Evolutionary conservation across 2,113 vertebrate species (phyloP), one percentile per base, ranked within the genome.

Genomic region (Clarias macrocephalus): DNA sequence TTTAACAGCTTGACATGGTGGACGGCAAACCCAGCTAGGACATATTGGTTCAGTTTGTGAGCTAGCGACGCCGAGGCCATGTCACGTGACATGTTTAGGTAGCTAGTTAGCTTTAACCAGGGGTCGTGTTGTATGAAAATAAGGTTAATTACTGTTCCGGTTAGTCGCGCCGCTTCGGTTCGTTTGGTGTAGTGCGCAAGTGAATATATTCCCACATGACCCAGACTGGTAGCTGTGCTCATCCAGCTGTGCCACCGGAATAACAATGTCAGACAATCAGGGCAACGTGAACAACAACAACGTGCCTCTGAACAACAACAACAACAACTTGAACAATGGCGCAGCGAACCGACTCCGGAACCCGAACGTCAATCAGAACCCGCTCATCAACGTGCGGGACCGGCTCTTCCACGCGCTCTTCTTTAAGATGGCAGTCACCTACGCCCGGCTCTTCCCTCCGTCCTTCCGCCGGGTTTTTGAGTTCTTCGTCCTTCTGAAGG

Each of bases 391-490:
- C 0, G 98, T 99, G 82, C 95, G 98, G 1, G 98, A 99, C 89
- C 96, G 98, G 57, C 97, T 99, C 25, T 99, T 99, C 93, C 98
- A 99, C 16, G 98, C 98, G 0, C 96, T 99, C 0, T 99, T 99
- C 93, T 99, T 99, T 95, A 99, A 99, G 95, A 99, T 99, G 97
- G 98, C 98, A 33, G 98, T 99, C 85, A 99, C 98, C n/a, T 99
- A 99, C 21, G 97, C 97, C 19, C 95, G 98, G 6, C 96, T 99
- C n/a, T 99, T 99, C 91, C 98, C 98, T 0, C 97, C 98, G 0
- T 97, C 98, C 21, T 99, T 99, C 92, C 96, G 98, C 9, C 96
- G 98, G 3, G 95, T 99, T 79, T 99, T 99, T 82, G 98, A 99
- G 93, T 99, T 99, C 93, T 97, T 99, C 65, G 96, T 99, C 28